Percentiles rank a stretch among this genome's conserved stretches.
phyloP scores from a whole-genome alignment of 1,140 invertebrate species.

The Akabosia matsudoensis region DNA sequence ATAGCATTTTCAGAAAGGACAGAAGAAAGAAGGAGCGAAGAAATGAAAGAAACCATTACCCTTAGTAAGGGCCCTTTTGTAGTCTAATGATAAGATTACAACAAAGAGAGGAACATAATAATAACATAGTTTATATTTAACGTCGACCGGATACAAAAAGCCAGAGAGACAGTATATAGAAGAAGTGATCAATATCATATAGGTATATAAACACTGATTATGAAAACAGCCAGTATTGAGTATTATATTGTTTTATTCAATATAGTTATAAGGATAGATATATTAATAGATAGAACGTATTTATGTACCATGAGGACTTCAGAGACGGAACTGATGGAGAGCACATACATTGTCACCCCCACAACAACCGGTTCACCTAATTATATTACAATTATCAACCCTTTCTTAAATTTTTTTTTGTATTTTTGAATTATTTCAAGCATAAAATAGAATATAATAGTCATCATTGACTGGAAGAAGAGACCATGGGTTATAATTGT shows the following conservation, averaged over 20 bases:
- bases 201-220: neutral
- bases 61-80: slow-evolving; percentile 2
- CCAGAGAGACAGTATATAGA: neutral
- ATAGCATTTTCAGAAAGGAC: slow-evolving; percentile 33
- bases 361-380: slow-evolving; percentile 91
- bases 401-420: neutral
- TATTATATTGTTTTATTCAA: neutral
- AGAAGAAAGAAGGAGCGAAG: slow-evolving; percentile 44
- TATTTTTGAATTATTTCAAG: neutral
- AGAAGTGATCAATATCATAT: neutral
- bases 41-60: slow-evolving; percentile 12
- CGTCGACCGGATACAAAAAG: neutral
- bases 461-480: too few relatives aligned
- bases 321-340: slow-evolving; percentile 96
- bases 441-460: neutral
- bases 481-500: too few relatives aligned
- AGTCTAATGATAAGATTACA: neutral
- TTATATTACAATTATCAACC: slow-evolving; percentile 15
- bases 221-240: neutral
- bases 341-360: slow-evolving; percentile 95
- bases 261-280: neutral
- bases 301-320: slow-evolving; percentile 93
- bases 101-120: neutral
- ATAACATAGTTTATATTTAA: neutral
- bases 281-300: neutral